Percentiles rank a stretch among this genome's conserved stretches.
Evolutionary conservation across 2,888 invertebrate genomes (phyloP).

Genomic region (Eretmocerus hayati): DNA sequence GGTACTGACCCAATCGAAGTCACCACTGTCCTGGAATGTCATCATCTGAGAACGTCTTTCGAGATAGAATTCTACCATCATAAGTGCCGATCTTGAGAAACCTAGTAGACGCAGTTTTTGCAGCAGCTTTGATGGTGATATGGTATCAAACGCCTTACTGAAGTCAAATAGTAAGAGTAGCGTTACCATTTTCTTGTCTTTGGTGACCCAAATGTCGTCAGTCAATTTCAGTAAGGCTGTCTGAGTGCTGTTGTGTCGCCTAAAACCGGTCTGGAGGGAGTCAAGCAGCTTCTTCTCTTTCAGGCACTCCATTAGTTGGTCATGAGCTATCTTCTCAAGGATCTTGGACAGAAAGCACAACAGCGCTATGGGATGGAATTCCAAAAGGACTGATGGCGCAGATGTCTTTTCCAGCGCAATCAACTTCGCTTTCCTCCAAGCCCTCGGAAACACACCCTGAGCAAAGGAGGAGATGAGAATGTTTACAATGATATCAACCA

Average conservation of each 20-base stretch:
- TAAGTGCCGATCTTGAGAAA: too few relatives aligned
- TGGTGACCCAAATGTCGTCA: not conserved
- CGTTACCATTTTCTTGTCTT: conserved; percentile 5
- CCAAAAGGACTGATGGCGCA: not conserved
- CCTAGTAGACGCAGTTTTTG: too few relatives aligned
- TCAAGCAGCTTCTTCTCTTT: not conserved
- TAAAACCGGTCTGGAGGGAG: conserved; percentile 2
- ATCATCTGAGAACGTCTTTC: too few relatives aligned
- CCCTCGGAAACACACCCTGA: not conserved
- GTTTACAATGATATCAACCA: not conserved
- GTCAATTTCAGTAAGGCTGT: conserved; percentile 3
- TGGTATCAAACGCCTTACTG: conserved; percentile 1
- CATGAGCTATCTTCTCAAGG: conserved; percentile 3
- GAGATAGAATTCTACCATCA: too few relatives aligned
- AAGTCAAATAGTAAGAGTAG: conserved; percentile 10
- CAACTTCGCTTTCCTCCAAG: not conserved
- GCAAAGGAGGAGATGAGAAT: not conserved
- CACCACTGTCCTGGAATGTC: too few relatives aligned
- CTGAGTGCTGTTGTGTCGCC: not conserved
- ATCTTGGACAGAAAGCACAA: conserved; percentile 8
- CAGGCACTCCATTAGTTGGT: too few relatives aligned
- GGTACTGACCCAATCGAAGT: too few relatives aligned
- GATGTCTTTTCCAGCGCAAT: not conserved
- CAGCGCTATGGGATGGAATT: conserved; percentile 12
- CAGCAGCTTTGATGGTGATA: too few relatives aligned